phyloP scores from a whole-genome alignment of 2,797 vertebrate species.

The Melanotaenia nigrans region DNA sequence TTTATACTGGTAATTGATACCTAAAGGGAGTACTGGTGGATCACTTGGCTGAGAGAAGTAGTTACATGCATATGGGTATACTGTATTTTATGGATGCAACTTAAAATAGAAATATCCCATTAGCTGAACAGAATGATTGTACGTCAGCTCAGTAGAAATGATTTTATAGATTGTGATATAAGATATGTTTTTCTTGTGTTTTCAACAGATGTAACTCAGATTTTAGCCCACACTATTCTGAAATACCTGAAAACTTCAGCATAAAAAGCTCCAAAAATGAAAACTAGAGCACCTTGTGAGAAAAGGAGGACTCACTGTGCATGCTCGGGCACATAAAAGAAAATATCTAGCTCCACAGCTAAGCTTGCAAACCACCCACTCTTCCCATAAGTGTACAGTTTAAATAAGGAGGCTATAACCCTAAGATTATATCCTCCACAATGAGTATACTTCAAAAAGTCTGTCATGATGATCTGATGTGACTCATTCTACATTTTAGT shows the following conservation, averaged over 20 bases:
- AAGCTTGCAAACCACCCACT: slow-evolving; percentile 44
- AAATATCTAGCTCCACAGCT: slow-evolving; percentile 3
- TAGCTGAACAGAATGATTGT: background rate
- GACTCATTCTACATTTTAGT: background rate
- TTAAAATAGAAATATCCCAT: background rate
- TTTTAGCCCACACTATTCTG: slow-evolving; percentile 10
- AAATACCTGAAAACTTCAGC: slow-evolving; percentile 11
- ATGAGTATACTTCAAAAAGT: slow-evolving; percentile 27
- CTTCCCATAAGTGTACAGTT: slow-evolving; percentile 13
- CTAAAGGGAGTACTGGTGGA: slow-evolving; percentile 32
- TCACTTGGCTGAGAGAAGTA: background rate
- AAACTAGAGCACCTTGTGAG: slow-evolving; percentile 35
- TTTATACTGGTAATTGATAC: slow-evolving; percentile 51
- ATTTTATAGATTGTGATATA: background rate
- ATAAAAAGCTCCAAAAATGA: slow-evolving; percentile 20
- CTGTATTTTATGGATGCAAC: background rate
- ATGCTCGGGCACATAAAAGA: slow-evolving; percentile 14
- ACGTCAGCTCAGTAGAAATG: background rate
- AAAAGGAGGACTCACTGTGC: slow-evolving; percentile 15
- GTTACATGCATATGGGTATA: background rate
- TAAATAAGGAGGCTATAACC: slow-evolving; percentile 25
- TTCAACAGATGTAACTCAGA: background rate
- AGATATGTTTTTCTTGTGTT: background rate
- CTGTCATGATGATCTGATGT: background rate
- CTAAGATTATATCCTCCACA: slow-evolving; percentile 21